Evolutionary conservation across 2,888 invertebrate species (phyloP), one percentile per base, ranked within the genome.

Genomic region (Drosophila macrospina): DNA sequence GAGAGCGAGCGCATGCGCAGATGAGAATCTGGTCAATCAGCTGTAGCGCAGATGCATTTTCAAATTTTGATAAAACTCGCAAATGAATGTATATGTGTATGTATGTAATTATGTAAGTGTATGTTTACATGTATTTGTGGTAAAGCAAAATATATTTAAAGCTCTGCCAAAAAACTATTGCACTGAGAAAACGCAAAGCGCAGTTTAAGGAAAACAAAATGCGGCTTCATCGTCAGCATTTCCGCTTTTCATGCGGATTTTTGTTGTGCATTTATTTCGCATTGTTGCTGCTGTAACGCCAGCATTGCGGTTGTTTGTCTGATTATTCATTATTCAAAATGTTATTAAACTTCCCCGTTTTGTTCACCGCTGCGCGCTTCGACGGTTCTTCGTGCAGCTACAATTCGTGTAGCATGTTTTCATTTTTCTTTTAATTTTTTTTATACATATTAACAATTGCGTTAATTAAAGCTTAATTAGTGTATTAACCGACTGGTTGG

Each of bases 331-430:
- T 73, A 80, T 86, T 79, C 73, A 77, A 82, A 82, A 78, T 83
- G 78, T 88, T 86, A 80, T 78, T 80, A 86, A 88, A 89, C 89
- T 88, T 89, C 81, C 86, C 71, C 76, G 69, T 83, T 76, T 86
- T 68, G 34, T 50, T 37, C 74, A 39, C 63, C 64, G 65, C 62
- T 56, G 39, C 47, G 59, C 61, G 69, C 63, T 74, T 63, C 67
- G 79, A 16, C 68, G 69, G 56, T 88, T 83, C 81, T 75, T 68
- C 74, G 48, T 50, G 41, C 69, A 63, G 61, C 68, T 65, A 72
- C 60, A 39, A 68, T 64, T 69, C 57, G 65, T 59, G 59, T 48
- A 34, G 62, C 61, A 68, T 61, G 62, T 52, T 69, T 78, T 69
- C n/a, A n/a, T n/a, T 62, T 39, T 32, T 60, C 32, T 37, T 37